Evolutionary conservation across 1,140 invertebrate species (phyloP), one percentile per base, ranked within the genome.

Genomic region (Euglossa dilemma): DNA sequence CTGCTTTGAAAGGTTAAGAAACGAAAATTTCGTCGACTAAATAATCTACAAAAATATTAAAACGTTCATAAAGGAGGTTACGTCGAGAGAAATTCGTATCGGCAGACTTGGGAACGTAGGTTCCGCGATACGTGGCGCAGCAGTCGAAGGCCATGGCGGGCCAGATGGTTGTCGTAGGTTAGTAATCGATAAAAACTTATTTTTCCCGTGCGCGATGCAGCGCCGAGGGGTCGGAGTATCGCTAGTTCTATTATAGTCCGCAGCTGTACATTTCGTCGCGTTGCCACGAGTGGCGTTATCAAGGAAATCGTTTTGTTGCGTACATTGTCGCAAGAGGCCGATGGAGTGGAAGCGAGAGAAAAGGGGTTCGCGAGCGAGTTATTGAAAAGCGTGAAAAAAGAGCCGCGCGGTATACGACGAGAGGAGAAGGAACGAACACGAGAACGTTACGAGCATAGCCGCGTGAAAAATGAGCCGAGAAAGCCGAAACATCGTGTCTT

Each of bases 161-260:
- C 83, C 85, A 89, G 85, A 91, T 88, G 87, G 87, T 91, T 91
- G 90, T 91, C 90, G 80, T 91, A 91, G 90, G 90, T 91, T 86
- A 91, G 90, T 84, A 73, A 89, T 90, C 87, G 89, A 89, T 89
- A 89, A 89, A 87, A 88, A 86, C 84, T 86, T 86, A 90, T 90
- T 88, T 90, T 83, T 83, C 83, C 79, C 79, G 76, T 76, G 64
- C 83, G 56, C 67, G 70, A 70, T 82, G 59, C 61, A 43, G 18
- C 12, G 28, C 36, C 52, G 59, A 63, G 52, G 57, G 67, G 50
- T 45, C 50, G 73, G n/a, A 63, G 74, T 63, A 75, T 85, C 54
- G 76, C 74, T 85, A 78, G 72, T 80, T 84, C 77, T 77, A 87
- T 87, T 87, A 80, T 76, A 54, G 85, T 70, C n/a, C 59, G 69